These are phyloP conservation scores for Nomada ruficornis DNA, from an alignment of 2,888 invertebrate species.

Conservation along the genomic window DNA sequence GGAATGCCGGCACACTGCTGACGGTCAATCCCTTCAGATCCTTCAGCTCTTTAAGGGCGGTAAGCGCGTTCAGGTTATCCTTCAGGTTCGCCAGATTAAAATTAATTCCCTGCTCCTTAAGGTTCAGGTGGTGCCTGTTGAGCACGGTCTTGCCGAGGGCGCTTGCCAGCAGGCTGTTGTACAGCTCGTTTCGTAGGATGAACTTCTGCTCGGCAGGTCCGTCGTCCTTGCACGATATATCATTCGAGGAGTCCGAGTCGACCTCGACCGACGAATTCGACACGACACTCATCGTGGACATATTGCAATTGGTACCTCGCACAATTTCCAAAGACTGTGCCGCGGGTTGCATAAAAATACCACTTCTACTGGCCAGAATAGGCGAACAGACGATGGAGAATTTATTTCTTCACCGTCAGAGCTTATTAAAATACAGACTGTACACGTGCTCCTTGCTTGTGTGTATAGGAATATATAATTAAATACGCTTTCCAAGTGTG, in stretches of 20 bases:
- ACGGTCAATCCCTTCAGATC: conserved; percentile 82
- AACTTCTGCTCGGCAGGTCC: conserved; percentile 83
- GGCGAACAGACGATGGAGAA: background rate
- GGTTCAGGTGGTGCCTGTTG: conserved; percentile 78
- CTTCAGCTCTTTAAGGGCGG: conserved; percentile 81
- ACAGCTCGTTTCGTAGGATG: conserved; percentile 90
- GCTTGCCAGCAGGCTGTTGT: conserved; percentile 91
- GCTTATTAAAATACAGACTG: conserved; percentile 71
- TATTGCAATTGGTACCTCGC: conserved; percentile 46
- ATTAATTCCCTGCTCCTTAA: conserved; percentile 78
- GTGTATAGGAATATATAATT: conserved; percentile 73
- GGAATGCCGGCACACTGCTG: conserved; percentile 83
- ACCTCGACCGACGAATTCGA: conserved; percentile 83
- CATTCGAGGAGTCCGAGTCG: conserved; percentile 82
- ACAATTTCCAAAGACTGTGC: conserved; percentile 5
- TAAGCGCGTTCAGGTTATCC: conserved; percentile 81
- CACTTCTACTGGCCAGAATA: background rate
- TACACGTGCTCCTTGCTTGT: conserved; percentile 70
- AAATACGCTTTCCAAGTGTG: conserved; percentile 69
- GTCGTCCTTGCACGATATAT: conserved; percentile 79
- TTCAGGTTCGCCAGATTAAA: conserved; percentile 80
- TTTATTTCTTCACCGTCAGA: conserved; percentile 11
- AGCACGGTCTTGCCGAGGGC: conserved; percentile 86
- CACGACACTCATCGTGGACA: conserved; percentile 83
- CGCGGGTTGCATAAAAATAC: conserved; percentile 1